Evolutionary conservation across 2,888 invertebrate genomes (phyloP).

Genomic region (Leptinotarsa rubiginosa): DNA sequence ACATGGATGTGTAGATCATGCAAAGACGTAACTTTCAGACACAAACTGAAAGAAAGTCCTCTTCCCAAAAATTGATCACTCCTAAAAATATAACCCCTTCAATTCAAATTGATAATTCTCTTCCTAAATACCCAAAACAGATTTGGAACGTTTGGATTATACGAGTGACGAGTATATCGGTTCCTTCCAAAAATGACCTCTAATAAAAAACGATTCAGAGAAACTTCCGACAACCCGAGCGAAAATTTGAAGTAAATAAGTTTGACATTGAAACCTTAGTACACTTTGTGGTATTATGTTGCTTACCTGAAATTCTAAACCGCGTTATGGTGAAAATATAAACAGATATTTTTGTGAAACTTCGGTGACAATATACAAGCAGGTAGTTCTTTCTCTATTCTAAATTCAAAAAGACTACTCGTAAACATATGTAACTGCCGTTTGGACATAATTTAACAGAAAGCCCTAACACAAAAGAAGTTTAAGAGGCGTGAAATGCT

Average conservation of each 20-base stretch:
- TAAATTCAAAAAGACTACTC: neutral
- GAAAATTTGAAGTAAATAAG: neutral
- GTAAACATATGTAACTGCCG: slow-evolving; percentile 16
- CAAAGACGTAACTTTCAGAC: too few relatives aligned
- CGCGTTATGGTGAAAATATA: slow-evolving; percentile 1
- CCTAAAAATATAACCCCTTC: too few relatives aligned
- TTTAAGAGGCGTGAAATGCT: slow-evolving; percentile 20
- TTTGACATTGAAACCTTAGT: slow-evolving; percentile 12
- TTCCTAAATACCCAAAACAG: too few relatives aligned
- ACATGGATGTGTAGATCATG: too few relatives aligned
- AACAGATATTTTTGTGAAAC: slow-evolving; percentile 3
- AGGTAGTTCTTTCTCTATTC: slow-evolving; percentile 1
- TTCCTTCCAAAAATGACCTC: too few relatives aligned
- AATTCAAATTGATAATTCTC: too few relatives aligned
- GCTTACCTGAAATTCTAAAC: slow-evolving; percentile 15
- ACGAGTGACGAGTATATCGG: too few relatives aligned
- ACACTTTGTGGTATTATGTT: slow-evolving; percentile 4
- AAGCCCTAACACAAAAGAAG: slow-evolving; percentile 18
- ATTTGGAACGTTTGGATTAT: too few relatives aligned
- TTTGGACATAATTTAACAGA: slow-evolving; percentile 18
- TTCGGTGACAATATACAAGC: slow-evolving; percentile 14
- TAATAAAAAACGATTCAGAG: neutral
- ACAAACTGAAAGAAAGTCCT: too few relatives aligned
- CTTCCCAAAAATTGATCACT: too few relatives aligned
- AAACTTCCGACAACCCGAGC: neutral